phyloP scores from a whole-genome alignment of 1,140 invertebrate species.

The Drosophila ananassae region DNA sequence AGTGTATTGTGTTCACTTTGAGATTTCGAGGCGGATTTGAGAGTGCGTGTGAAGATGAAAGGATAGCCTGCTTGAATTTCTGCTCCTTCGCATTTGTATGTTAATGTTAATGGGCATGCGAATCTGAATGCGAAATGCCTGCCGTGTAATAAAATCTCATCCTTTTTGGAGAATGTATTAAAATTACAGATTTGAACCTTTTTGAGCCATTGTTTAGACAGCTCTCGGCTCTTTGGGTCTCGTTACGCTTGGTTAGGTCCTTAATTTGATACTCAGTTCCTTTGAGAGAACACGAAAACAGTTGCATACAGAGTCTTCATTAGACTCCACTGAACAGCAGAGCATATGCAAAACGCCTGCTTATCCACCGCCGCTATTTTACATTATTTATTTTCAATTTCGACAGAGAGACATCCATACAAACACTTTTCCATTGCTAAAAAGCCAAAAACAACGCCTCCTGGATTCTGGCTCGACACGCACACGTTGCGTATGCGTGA shows the following conservation, averaged over 20 bases:
- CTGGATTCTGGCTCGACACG: neutral
- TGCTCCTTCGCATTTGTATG: slow-evolving; percentile 61
- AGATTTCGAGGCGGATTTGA: neutral
- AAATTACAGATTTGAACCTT: slow-evolving; percentile 66
- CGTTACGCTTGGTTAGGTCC: slow-evolving; percentile 55
- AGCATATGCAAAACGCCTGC: slow-evolving; percentile 46
- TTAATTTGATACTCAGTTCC: slow-evolving; percentile 51
- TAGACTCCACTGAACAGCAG: slow-evolving; percentile 31
- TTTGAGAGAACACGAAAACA: slow-evolving; percentile 33
- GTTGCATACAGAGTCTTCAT: slow-evolving; percentile 47
- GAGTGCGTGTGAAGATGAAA: slow-evolving; percentile 48
- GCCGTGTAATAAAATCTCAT: slow-evolving; percentile 67
- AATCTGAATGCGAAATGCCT: slow-evolving; percentile 63
- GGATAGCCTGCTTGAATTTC: slow-evolving; percentile 32
- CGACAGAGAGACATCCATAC: slow-evolving; percentile 23
- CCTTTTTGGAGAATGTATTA: slow-evolving; percentile 62
- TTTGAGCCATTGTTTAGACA: slow-evolving; percentile 41
- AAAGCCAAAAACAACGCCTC: slow-evolving; percentile 32
- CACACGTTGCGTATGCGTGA: slow-evolving; percentile 65
- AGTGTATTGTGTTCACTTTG: slow-evolving; percentile 2
- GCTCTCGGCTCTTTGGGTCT: slow-evolving; percentile 8
- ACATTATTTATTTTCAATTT: slow-evolving; percentile 76
- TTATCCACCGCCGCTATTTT: slow-evolving; percentile 28
- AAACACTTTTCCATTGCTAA: slow-evolving; percentile 27
- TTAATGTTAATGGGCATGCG: slow-evolving; percentile 65